Evolutionary conservation across 2,113 vertebrate genomes (phyloP).

Genomic region (Xenopus laevis): DNA sequence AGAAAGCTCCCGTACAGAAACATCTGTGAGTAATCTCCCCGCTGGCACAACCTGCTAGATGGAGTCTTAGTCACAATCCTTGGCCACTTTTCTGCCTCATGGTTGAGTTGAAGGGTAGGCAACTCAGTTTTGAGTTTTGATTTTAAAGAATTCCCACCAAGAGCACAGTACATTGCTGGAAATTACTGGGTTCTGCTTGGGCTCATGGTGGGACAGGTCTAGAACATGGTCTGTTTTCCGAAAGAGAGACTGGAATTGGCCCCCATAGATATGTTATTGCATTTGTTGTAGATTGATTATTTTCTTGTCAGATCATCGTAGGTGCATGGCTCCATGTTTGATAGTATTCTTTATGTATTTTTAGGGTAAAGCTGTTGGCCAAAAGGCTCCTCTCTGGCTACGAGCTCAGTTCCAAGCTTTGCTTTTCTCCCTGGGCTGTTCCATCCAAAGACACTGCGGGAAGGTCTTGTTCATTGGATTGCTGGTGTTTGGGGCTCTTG

Average conservation of each 20-base stretch:
- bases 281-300: too few species aligned
- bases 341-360: slow-evolving; percentile 40
- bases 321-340: too few species aligned
- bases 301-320: too few species aligned
- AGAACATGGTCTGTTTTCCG: not conserved
- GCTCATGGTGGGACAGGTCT: not conserved
- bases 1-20: slow-evolving; percentile 18
- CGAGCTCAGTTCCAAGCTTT: slow-evolving; percentile 90
- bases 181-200: not conserved
- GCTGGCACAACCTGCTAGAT: slow-evolving; percentile 25
- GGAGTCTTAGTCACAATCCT: not conserved
- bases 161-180: not conserved
- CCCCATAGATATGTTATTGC: not conserved
- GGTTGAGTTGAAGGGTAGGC: not conserved
- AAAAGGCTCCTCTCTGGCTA: slow-evolving; percentile 87
- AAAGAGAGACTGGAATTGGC: not conserved
- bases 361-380: slow-evolving; percentile 82
- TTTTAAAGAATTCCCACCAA: not conserved
- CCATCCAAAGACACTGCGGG: slow-evolving; percentile 95
- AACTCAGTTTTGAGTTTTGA: not conserved
- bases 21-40: slow-evolving; percentile 30
- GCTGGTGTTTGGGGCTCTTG: slow-evolving; percentile 89
- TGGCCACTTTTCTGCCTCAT: not conserved
- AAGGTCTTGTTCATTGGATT: slow-evolving; percentile 96
- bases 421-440: slow-evolving; percentile 91